Evolutionary conservation across 2,113 vertebrate species (phyloP).

Genomic region (Montifringilla adamsi): DNA sequence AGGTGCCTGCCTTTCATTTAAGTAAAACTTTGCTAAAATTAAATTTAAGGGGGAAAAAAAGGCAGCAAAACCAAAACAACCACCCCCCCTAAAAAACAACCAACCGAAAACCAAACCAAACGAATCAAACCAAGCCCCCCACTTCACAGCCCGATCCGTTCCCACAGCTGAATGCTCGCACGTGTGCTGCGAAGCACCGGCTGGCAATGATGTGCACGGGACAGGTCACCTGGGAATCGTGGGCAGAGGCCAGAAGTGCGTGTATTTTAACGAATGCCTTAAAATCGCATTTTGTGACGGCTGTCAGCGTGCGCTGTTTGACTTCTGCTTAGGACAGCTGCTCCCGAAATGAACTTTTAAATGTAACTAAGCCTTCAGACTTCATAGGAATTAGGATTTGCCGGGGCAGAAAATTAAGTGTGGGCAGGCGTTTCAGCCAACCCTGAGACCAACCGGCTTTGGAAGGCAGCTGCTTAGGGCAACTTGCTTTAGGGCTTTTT

Average conservation of each 20-base stretch:
- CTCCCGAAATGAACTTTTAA: not conserved
- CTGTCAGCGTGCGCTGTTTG: not conserved
- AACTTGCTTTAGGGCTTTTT: no score
- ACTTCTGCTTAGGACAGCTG: not conserved
- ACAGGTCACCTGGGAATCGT: not conserved
- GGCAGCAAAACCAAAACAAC: not conserved
- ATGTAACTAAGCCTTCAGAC: not conserved
- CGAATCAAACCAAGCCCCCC: not conserved
- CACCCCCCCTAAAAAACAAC: not conserved
- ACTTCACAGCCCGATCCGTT: not conserved
- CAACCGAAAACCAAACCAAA: not conserved
- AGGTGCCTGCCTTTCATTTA: not conserved
- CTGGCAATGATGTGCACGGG: not conserved
- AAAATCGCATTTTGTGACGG: not conserved
- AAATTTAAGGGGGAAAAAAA: not conserved
- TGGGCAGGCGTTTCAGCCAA: not conserved
- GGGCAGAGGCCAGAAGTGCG: not conserved
- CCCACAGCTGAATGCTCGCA: accelerated
- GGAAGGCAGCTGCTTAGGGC: no score
- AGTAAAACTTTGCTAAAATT: not conserved
- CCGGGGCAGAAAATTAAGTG: not conserved
- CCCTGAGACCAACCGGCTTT: not conserved
- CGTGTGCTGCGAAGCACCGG: accelerated
- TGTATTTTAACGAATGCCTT: not conserved
- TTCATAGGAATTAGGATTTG: not conserved